Evolutionary conservation across 2,113 vertebrate species (phyloP), one percentile per base, ranked within the genome.

Genomic region (Carassius auratus): DNA sequence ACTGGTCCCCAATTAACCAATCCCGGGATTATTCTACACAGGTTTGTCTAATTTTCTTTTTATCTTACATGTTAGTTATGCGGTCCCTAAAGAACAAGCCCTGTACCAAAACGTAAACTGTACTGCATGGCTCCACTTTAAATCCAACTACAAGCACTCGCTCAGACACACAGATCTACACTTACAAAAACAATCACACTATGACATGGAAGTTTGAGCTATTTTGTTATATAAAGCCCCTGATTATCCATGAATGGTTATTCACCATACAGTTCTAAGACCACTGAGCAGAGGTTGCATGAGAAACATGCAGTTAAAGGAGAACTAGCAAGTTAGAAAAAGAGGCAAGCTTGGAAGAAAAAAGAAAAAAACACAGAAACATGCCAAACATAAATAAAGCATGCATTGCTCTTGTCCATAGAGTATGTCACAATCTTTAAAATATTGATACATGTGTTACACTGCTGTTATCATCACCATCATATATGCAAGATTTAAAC

Each of bases 381-480:
- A 88, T 88, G 88, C 88, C 76, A 83, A 88, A 89, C 52, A 2
- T 64, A 90, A 90, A 88, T 73, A 81, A 89, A 88, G 89, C 90
- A 90, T 90, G 89, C 89, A 90, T 84, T 90, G 85, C 83, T 90
- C 62, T 88, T 86, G 57, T 76, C 87, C 85, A 88, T 88, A 85
- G 71, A 83, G 83, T 88, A 89, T 85, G 85, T 88, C 82, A 80
- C 84, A 85, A 73, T 74, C 45, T 86, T 85, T 84, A 85, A 90
- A 81, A 90, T 88, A 88, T 87, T 84, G 84, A 85, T 86, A 83
- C 85, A 84, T 85, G 86, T 88, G 84, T 81, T 84, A 87, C 85
- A 88, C 42, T 61, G 66, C 26, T 69, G 81, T 88, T 78, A 79
- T 76, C 69, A 85, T 81, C 69, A 85, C 83, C 86, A 85, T 89